Evolutionary conservation across 1,140 invertebrate genomes (phyloP).

Genomic region (Glossosoma conforme): DNA sequence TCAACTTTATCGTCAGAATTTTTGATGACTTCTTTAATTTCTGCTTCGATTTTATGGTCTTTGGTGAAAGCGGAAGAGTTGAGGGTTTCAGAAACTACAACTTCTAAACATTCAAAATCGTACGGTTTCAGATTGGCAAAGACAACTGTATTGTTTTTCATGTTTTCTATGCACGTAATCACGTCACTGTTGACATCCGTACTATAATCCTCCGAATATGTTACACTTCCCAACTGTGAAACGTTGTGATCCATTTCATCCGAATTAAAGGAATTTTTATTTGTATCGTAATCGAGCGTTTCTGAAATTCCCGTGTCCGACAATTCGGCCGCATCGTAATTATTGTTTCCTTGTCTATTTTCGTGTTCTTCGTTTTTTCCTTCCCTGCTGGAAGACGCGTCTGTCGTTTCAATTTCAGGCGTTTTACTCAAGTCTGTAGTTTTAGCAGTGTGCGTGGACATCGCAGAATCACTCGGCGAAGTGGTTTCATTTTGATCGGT

Average conservation of each 20-base stretch:
- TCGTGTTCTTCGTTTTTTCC: neutral
- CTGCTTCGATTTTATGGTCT: conserved; percentile 9
- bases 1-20: conserved; percentile 3
- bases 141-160: neutral
- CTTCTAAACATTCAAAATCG: conserved; percentile 39
- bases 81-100: conserved; percentile 47
- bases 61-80: conserved; percentile 30
- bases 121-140: conserved; percentile 5
- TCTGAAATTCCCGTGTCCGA: conserved; percentile 30
- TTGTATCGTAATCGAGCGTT: conserved; percentile 26
- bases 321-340: conserved; percentile 9
- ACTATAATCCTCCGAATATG: conserved; percentile 23
- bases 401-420: conserved; percentile 14
- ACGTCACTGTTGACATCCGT: conserved; percentile 21
- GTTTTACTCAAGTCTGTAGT: conserved; percentile 12
- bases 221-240: conserved; percentile 19
- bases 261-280: conserved; percentile 16
- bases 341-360: conserved; percentile 2
- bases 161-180: conserved; percentile 26
- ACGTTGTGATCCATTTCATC: conserved; percentile 8
- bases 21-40: conserved; percentile 1
- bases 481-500: conserved; percentile 15
- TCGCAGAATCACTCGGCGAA: conserved; percentile 25
- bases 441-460: conserved; percentile 22
- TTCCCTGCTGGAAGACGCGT: conserved; percentile 7